Evolutionary conservation across 2,113 vertebrate species (phyloP).

Genomic region (Drymodes brunneopygia): DNA sequence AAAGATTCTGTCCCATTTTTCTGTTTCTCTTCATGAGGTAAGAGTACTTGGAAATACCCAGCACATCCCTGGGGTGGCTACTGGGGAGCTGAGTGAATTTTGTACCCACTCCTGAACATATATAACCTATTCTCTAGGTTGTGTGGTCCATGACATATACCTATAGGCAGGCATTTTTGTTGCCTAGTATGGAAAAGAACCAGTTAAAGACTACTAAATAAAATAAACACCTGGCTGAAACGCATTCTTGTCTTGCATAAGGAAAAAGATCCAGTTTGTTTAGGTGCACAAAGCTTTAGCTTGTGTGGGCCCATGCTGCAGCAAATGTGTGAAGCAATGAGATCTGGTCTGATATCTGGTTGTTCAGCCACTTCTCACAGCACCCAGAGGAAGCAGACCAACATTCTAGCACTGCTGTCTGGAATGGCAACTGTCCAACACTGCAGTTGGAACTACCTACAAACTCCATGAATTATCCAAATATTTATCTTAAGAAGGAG

Average conservation of each 20-base stretch:
- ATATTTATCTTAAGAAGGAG: constrained; percentile 16
- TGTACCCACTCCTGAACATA: background rate
- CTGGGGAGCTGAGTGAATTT: background rate
- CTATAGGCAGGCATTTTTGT: fast-evolving
- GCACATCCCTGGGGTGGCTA: background rate
- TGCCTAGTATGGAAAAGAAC: background rate
- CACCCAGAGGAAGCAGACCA: background rate
- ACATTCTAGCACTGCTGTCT: background rate
- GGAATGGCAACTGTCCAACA: background rate
- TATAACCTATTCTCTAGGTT: background rate
- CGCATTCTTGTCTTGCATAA: background rate
- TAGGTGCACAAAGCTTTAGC: background rate
- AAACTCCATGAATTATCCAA: background rate
- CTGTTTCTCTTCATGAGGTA: background rate
- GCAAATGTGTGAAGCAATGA: background rate
- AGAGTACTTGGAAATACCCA: background rate
- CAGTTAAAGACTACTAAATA: background rate
- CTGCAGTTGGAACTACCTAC: constrained; percentile 12
- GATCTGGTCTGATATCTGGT: background rate
- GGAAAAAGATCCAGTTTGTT: background rate
- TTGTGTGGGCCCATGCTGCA: fast-evolving
- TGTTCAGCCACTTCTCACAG: background rate
- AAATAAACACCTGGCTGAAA: background rate
- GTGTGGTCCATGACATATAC: background rate
- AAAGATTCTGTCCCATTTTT: background rate